Evolutionary conservation across 92 coral and sea anemone species (phyloP).

Genomic region (Desmophyllum pertusum): DNA sequence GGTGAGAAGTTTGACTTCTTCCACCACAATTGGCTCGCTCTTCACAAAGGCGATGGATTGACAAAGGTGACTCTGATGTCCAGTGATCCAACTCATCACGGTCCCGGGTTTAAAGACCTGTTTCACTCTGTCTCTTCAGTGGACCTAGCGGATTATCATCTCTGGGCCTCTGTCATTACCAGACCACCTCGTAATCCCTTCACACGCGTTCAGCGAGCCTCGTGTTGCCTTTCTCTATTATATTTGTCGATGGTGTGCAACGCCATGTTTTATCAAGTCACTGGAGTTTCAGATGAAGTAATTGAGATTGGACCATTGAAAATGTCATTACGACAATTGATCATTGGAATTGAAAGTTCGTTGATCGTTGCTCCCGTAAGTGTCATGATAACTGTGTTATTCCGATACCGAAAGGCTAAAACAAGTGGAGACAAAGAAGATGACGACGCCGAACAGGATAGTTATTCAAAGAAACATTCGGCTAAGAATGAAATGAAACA

Average conservation of each 20-base stretch:
- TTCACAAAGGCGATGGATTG: slow-evolving; percentile 69
- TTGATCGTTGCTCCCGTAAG: slow-evolving; percentile 80
- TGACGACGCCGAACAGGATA: neutral
- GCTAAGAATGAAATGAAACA: neutral
- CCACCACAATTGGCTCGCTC: slow-evolving; percentile 79
- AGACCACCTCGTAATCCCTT: slow-evolving; percentile 82
- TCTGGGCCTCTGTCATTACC: slow-evolving; percentile 81
- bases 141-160: slow-evolving; percentile 78
- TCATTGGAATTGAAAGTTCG: slow-evolving; percentile 80
- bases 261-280: slow-evolving; percentile 90
- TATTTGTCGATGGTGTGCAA: slow-evolving; percentile 81
- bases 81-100: slow-evolving; percentile 59
- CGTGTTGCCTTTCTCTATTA: slow-evolving; percentile 78
- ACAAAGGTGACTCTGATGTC: slow-evolving; percentile 57
- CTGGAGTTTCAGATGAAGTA: slow-evolving; percentile 52
- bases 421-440: slow-evolving; percentile 7
- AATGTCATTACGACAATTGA: slow-evolving; percentile 71
- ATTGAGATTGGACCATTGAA: slow-evolving; percentile 79
- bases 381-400: slow-evolving; percentile 62
- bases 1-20: slow-evolving; percentile 63
- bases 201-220: slow-evolving; percentile 76
- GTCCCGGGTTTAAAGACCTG: slow-evolving; percentile 76
- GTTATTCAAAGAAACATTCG: neutral
- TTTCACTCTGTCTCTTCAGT: slow-evolving; percentile 63
- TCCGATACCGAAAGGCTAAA: slow-evolving; percentile 58